Percentiles rank a stretch among this genome's conserved stretches.
These are phyloP conservation scores for Spilosoma lubricipeda DNA, from an alignment of 2,888 invertebrate genomes.

Conservation along the genomic window DNA sequence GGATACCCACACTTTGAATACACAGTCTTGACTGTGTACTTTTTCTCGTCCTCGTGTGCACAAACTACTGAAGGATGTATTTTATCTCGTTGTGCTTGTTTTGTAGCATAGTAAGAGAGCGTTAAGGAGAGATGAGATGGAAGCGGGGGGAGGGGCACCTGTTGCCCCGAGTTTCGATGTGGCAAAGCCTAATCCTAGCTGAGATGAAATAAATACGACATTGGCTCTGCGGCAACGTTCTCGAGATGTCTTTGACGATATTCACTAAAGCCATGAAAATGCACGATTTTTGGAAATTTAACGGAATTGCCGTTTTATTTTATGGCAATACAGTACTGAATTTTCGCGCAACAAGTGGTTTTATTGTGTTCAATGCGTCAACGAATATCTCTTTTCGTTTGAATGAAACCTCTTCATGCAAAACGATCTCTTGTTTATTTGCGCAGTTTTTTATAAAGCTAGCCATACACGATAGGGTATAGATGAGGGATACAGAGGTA, in stretches of 20 bases:
- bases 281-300: constrained; percentile 46
- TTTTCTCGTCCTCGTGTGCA: constrained; percentile 66
- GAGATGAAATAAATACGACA: constrained; percentile 82
- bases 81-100: constrained; percentile 74
- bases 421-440: not conserved
- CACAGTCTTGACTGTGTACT: constrained; percentile 57
- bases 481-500: too few species aligned
- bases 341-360: constrained; percentile 48
- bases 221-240: constrained; percentile 60
- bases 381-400: not conserved
- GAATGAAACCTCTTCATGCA: not conserved
- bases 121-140: constrained; percentile 31
- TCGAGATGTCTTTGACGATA: constrained; percentile 60
- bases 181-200: constrained; percentile 74
- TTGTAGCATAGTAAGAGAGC: constrained; percentile 55
- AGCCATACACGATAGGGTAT: too few species aligned
- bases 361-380: constrained; percentile 30
- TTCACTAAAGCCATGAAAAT: constrained; percentile 45
- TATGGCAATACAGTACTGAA: constrained; percentile 23
- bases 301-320: constrained; percentile 46
- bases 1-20: constrained; percentile 12
- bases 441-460: not conserved
- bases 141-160: constrained; percentile 66
- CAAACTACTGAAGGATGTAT: constrained; percentile 66
- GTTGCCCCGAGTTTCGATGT: constrained; percentile 75